phyloP scores from a whole-genome alignment of 1,140 invertebrate genomes.

The Pseudomyrmex flavicornis region DNA sequence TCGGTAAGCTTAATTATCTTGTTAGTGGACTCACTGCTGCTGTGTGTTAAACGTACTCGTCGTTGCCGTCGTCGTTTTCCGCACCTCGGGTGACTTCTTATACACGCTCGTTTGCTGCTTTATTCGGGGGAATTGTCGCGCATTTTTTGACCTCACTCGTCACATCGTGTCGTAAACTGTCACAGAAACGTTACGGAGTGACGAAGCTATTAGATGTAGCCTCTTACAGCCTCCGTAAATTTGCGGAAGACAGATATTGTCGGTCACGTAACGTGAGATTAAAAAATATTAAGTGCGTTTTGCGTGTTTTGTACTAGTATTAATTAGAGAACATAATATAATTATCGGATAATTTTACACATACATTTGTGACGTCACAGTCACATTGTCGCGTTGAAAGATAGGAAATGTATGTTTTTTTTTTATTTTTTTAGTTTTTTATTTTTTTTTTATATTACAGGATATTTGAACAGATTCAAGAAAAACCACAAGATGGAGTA shows the following conservation, averaged over 20 bases:
- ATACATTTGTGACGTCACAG: no score
- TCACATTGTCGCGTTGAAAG: no score
- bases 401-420: no score
- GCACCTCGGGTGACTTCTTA: constrained; percentile 51
- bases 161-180: constrained; percentile 21
- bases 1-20: constrained; percentile 81
- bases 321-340: no score
- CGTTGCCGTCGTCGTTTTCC: constrained; percentile 39
- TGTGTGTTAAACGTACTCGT: constrained; percentile 41
- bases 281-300: no score
- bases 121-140: constrained; percentile 42
- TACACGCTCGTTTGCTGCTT: constrained; percentile 20
- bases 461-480: no score
- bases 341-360: no score
- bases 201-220: constrained; percentile 42
- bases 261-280: constrained; percentile 10
- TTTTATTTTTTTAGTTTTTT: no score
- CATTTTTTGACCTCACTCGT: constrained; percentile 51
- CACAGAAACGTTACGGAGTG: constrained; percentile 22
- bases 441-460: no score
- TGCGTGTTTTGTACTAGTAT: no score
- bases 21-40: constrained; percentile 74
- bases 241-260: constrained; percentile 9
- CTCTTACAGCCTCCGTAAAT: constrained; percentile 38
- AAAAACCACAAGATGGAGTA: no score